Evolutionary conservation across 2,888 invertebrate species (phyloP).

Genomic region (Pseudococcus jackbeardsleyi): DNA sequence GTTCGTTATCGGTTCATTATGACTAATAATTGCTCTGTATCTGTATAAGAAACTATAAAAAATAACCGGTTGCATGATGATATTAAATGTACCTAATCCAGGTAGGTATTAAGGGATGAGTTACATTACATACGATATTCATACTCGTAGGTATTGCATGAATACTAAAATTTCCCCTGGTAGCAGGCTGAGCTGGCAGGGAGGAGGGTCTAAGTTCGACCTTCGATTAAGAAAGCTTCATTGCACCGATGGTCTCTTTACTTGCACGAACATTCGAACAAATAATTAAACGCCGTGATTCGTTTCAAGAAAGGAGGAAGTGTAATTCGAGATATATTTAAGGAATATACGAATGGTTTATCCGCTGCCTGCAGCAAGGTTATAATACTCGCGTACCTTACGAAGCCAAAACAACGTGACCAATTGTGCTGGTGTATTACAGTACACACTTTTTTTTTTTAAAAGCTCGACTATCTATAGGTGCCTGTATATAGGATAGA

Average conservation of each 20-base stretch:
- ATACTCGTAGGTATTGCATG: neutral
- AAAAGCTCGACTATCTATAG: neutral
- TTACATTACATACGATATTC: neutral
- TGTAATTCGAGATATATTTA: slow-evolving; percentile 55
- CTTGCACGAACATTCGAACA: slow-evolving; percentile 4
- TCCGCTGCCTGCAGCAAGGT: slow-evolving; percentile 38
- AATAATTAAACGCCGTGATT: slow-evolving; percentile 46
- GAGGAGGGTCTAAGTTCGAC: neutral
- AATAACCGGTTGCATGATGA: slow-evolving; percentile 37
- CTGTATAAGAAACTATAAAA: slow-evolving; percentile 1
- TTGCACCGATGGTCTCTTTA: slow-evolving; percentile 4
- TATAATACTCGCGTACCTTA: slow-evolving; percentile 25
- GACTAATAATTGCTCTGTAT: neutral
- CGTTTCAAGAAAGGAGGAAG: slow-evolving; percentile 53
- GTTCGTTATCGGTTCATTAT: slow-evolving; percentile 29
- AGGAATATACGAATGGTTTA: slow-evolving; percentile 49
- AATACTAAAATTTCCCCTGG: neutral
- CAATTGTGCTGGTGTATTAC: slow-evolving; percentile 12
- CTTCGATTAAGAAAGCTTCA: slow-evolving; percentile 35
- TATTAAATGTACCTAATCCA: neutral
- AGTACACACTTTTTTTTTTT: neutral
- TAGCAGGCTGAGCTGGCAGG: neutral
- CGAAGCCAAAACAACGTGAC: slow-evolving; percentile 55
- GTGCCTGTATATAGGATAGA: neutral
- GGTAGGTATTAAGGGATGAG: neutral